A percentile compares a stretch with the other conserved stretches of the same genome.
phyloP scores from a whole-genome alignment of 2,888 invertebrate species.

The Plutella xylostella region DNA sequence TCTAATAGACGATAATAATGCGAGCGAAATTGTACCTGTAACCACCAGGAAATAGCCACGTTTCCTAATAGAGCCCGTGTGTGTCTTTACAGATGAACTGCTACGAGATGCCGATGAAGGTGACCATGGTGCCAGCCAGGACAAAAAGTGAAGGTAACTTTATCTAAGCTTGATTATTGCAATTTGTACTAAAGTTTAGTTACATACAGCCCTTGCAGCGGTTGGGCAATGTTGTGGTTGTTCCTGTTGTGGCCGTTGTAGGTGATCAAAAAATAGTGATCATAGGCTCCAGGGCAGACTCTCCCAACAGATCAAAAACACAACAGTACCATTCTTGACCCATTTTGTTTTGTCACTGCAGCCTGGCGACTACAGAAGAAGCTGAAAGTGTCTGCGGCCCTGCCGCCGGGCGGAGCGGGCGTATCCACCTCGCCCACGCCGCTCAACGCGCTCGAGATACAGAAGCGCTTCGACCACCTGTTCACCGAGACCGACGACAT shows the following conservation, averaged over 20 bases:
- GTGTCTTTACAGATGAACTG: constrained; percentile 7
- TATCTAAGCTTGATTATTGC: too few species aligned
- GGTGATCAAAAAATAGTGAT: too few species aligned
- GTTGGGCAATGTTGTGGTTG: too few species aligned
- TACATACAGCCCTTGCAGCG: too few species aligned
- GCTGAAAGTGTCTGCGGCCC: background rate
- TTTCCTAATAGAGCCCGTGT: background rate
- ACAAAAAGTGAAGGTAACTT: constrained; percentile 10
- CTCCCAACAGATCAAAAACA: too few species aligned
- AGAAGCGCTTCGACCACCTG: constrained; percentile 27
- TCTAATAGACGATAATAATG: constrained; percentile 1
- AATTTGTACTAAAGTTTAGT: too few species aligned
- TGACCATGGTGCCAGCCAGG: constrained; percentile 1
- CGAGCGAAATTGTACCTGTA: too few species aligned
- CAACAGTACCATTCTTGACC: too few species aligned
- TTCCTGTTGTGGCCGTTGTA: too few species aligned
- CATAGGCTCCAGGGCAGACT: too few species aligned
- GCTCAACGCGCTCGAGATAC: constrained; percentile 24
- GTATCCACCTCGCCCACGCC: constrained; percentile 10
- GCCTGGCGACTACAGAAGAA: constrained; percentile 20
- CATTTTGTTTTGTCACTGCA: constrained; percentile 5
- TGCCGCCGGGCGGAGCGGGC: too few species aligned
- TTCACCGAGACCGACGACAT: constrained; percentile 37
- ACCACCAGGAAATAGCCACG: too few species aligned
- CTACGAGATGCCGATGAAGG: constrained; percentile 7